Evolutionary conservation across 2,113 vertebrate genomes (phyloP).

Genomic region (Syngnathus typhle): DNA sequence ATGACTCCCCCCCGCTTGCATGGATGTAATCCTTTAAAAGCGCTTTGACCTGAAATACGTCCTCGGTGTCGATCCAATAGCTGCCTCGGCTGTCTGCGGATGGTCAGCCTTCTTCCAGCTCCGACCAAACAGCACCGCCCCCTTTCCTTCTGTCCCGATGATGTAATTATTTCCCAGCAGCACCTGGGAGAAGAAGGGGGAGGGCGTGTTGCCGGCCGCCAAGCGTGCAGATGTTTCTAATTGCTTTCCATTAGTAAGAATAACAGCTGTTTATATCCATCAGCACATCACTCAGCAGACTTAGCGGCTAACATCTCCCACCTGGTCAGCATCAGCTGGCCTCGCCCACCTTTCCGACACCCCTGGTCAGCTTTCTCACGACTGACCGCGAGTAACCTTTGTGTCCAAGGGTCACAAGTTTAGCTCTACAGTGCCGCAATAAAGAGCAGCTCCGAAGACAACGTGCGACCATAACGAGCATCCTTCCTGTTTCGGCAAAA

Average conservation of each 20-base stretch:
- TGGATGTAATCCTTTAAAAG: not conserved
- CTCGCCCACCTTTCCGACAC: slow-evolving; percentile 58
- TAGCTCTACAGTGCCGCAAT: not conserved
- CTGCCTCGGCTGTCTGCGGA: slow-evolving; percentile 82
- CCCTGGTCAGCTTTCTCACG: slow-evolving; percentile 1
- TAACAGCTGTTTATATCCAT: slow-evolving; percentile 99
- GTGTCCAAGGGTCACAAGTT: slow-evolving; percentile 35
- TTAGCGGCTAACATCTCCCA: slow-evolving; percentile 99
- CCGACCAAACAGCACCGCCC: slow-evolving; percentile 17
- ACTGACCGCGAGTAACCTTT: slow-evolving; percentile 85
- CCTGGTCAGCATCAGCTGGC: slow-evolving; percentile 87
- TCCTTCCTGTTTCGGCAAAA: too few relatives aligned
- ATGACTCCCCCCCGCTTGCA: not conserved
- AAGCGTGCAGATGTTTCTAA: slow-evolving; percentile 99
- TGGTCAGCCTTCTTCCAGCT: slow-evolving; percentile 79
- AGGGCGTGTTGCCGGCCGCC: slow-evolving; percentile 85
- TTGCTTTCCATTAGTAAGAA: slow-evolving; percentile 99
- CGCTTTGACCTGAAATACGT: not conserved
- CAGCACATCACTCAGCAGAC: slow-evolving; percentile 99
- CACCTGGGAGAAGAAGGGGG: slow-evolving; percentile 78
- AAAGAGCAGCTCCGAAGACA: not conserved
- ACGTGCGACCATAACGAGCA: too few relatives aligned
- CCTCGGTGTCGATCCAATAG: not conserved
- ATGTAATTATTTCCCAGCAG: slow-evolving; percentile 97
- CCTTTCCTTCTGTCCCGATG: slow-evolving; percentile 71